These are phyloP conservation scores for Carcharodon carcharias DNA, from an alignment of 2,797 vertebrate genomes.

Conservation along the genomic window DNA sequence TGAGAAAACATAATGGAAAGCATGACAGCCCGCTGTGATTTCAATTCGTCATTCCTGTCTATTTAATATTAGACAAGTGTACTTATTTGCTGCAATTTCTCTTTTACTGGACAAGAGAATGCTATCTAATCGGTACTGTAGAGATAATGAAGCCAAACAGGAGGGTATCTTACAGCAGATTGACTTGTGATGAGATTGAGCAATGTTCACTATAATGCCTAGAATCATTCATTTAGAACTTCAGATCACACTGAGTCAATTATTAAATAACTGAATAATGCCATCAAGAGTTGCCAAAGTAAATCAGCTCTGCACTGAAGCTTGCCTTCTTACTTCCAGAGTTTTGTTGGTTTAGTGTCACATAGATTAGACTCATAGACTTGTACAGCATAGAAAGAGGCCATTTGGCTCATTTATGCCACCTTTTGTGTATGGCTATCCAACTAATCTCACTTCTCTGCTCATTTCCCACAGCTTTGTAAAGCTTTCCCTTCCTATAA, in stretches of 20 bases:
- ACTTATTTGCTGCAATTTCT: conserved; percentile 4
- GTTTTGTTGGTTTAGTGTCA: neutral
- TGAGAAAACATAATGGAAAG: neutral
- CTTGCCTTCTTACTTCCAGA: neutral
- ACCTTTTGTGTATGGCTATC: neutral
- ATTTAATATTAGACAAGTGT: neutral
- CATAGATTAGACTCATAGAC: neutral
- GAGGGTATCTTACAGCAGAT: neutral
- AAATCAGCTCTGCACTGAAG: neutral
- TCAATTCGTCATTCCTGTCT: neutral
- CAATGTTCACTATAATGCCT: neutral
- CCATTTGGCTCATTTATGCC: neutral
- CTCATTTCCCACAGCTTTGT: neutral
- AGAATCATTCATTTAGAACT: neutral
- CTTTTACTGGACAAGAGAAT: neutral
- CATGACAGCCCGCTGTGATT: neutral
- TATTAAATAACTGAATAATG: neutral
- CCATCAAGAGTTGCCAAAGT: neutral
- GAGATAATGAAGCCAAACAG: neutral
- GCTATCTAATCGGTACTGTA: neutral
- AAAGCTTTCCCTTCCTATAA: neutral
- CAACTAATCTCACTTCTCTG: neutral
- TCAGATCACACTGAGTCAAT: neutral
- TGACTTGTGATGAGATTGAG: neutral
- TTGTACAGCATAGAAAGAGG: neutral